phyloP scores from a whole-genome alignment of 2,888 invertebrate genomes.

The Coelopa pilipes region DNA sequence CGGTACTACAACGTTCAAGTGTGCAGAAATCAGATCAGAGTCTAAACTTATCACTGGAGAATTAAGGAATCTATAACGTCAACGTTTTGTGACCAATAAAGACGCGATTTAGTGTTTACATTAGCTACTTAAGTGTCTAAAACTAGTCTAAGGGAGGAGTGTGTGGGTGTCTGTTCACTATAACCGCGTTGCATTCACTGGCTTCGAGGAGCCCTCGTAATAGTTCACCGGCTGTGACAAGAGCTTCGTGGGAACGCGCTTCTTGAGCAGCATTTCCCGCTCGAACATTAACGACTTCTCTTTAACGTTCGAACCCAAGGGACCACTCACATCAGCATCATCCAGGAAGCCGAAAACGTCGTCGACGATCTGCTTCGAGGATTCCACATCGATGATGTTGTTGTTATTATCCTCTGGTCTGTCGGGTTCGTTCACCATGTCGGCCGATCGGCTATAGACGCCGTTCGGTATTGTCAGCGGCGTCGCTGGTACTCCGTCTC shows the following conservation, averaged over 20 bases:
- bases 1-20: no score
- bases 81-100: no score
- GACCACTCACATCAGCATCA: conserved; percentile 69
- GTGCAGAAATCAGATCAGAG: no score
- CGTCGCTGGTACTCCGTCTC: neutral
- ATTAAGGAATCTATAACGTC: no score
- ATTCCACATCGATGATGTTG: conserved; percentile 66
- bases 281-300: conserved; percentile 66
- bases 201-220: conserved; percentile 52
- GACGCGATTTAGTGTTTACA: no score
- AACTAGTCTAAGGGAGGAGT: no score
- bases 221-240: conserved; percentile 65
- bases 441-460: conserved; percentile 32
- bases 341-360: conserved; percentile 76
- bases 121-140: no score
- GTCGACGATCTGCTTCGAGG: conserved; percentile 74
- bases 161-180: conserved; percentile 41
- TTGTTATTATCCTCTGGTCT: conserved; percentile 30
- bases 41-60: no score
- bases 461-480: conserved; percentile 35
- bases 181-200: conserved; percentile 51
- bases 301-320: conserved; percentile 65
- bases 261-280: conserved; percentile 60
- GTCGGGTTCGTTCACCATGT: conserved; percentile 39
- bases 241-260: conserved; percentile 63